These are phyloP conservation scores for Caenorhabditis brenneri DNA, from an alignment of 1,140 invertebrate genomes.

Conservation along the genomic window DNA sequence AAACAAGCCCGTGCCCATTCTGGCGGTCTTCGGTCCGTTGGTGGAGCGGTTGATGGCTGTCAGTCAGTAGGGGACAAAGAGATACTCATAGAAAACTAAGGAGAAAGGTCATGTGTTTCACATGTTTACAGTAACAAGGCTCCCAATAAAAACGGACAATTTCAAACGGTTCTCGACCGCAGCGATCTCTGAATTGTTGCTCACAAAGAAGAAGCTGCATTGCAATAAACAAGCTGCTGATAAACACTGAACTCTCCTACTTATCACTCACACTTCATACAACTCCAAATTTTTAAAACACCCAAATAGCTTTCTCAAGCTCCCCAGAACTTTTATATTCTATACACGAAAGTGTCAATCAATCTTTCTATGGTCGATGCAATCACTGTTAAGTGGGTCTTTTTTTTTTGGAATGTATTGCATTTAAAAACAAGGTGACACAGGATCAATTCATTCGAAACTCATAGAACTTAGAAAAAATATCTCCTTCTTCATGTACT, in stretches of 20 bases:
- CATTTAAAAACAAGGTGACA: too few relatives aligned
- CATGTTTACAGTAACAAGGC: slow-evolving; percentile 2
- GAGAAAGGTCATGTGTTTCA: slow-evolving; percentile 20
- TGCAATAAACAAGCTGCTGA: not conserved
- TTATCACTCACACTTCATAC: too few relatives aligned
- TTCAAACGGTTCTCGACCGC: not conserved
- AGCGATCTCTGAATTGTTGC: not conserved
- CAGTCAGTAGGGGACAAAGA: not conserved
- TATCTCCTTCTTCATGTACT: not conserved
- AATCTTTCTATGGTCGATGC: too few relatives aligned
- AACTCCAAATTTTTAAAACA: too few relatives aligned
- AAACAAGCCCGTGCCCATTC: slow-evolving; percentile 37
- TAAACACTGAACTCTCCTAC: not conserved
- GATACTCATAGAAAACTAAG: not conserved
- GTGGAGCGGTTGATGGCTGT: not conserved
- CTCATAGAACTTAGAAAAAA: too few relatives aligned
- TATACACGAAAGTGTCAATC: too few relatives aligned
- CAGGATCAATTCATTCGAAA: too few relatives aligned
- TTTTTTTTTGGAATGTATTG: too few relatives aligned
- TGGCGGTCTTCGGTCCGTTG: slow-evolving; percentile 36
- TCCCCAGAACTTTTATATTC: too few relatives aligned
- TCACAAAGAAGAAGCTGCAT: not conserved
- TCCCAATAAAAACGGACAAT: not conserved
- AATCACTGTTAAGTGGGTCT: too few relatives aligned
- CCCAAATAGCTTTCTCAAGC: too few relatives aligned